Percentiles rank a stretch among this genome's conserved stretches.
Conservation (phyloP, 2,797 vertebrate species). For the Hafferia zeledoni region DNA sequence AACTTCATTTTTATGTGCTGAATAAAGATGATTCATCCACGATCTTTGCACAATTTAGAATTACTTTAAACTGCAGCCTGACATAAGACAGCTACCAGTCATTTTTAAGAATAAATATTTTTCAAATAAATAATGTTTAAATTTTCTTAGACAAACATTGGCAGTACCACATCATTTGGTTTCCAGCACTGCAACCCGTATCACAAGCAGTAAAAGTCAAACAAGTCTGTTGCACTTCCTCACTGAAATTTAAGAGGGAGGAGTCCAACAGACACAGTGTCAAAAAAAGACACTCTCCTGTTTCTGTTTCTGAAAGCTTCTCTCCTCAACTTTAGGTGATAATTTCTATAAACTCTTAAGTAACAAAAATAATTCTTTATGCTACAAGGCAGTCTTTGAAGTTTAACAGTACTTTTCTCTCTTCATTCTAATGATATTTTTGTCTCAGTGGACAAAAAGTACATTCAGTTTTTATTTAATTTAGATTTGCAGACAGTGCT, state of each 20-base stretch:
- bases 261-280: not conserved
- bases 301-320: not conserved
- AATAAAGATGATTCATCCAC: not conserved
- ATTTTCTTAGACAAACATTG: not conserved
- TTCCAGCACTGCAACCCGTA: not conserved
- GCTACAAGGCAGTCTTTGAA: not conserved
- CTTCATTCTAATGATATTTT: not conserved
- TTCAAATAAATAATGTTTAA: not conserved
- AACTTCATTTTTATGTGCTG: not conserved
- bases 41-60: not conserved
- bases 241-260: not conserved
- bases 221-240: not conserved
- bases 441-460: not conserved
- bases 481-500: not conserved
- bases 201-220: not conserved
- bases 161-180: not conserved
- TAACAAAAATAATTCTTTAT: not conserved
- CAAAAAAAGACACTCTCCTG: not conserved
- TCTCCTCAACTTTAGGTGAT: not conserved
- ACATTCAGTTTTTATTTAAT: not conserved
- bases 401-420: not conserved
- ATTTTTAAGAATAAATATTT: not conserved
- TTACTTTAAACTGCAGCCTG: not conserved
- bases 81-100: not conserved
- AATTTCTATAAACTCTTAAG: not conserved